These are phyloP conservation scores for Hofmannophila pseudospretella DNA, from an alignment of 2,888 invertebrate genomes.

Conservation along the genomic window DNA sequence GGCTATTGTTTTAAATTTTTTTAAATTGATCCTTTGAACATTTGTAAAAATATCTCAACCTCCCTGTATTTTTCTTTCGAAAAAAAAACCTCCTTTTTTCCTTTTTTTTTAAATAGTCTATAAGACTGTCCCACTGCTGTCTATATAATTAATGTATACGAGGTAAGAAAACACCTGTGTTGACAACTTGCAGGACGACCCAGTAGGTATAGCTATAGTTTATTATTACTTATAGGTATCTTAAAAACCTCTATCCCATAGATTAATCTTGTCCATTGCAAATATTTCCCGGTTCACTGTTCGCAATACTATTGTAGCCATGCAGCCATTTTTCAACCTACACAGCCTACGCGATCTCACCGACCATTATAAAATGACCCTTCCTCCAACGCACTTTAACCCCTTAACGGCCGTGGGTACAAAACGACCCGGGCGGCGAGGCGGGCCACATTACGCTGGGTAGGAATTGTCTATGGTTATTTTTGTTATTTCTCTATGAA, in stretches of 20 bases:
- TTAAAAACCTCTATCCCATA: slow-evolving; percentile 33
- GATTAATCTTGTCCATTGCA: slow-evolving; percentile 67
- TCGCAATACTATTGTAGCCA: slow-evolving; percentile 65
- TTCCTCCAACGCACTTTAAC: slow-evolving; percentile 24
- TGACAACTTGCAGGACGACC: too few species aligned
- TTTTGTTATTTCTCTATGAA: slow-evolving; percentile 78
- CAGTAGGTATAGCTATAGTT: too few species aligned
- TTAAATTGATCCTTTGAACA: too few species aligned
- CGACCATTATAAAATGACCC: slow-evolving; percentile 39
- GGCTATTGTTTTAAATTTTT: too few species aligned
- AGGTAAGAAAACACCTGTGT: too few species aligned
- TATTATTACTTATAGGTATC: too few species aligned
- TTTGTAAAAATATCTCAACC: too few species aligned
- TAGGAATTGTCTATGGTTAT: slow-evolving; percentile 41
- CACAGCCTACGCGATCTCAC: slow-evolving; percentile 63
- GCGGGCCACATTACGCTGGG: slow-evolving; percentile 39
- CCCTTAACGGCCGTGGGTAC: slow-evolving; percentile 4
- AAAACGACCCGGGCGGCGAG: slow-evolving; percentile 6
- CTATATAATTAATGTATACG: too few species aligned
- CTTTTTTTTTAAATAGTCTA: too few species aligned
- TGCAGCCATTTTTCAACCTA: slow-evolving; percentile 71
- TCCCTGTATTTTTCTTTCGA: too few species aligned
- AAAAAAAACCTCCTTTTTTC: too few species aligned
- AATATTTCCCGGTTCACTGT: slow-evolving; percentile 70
- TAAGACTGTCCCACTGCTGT: too few species aligned